Evolutionary conservation across 2,113 vertebrate genomes (phyloP), one percentile per base, ranked within the genome.

Genomic region (Ardeotis arabs): DNA sequence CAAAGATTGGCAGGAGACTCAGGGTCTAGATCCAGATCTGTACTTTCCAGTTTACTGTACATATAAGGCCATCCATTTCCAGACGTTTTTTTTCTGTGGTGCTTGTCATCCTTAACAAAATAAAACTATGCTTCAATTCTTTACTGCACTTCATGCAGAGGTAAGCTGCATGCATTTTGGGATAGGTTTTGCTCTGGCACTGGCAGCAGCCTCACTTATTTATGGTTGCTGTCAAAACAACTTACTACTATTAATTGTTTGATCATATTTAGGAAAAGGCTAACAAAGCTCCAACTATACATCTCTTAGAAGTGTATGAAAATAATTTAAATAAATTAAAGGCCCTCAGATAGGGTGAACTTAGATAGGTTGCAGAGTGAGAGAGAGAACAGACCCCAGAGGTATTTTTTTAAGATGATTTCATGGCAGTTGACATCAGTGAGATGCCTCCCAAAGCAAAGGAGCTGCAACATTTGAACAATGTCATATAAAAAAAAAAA

Each of bases 1-100:
- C 83, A 96, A 90, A 92, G 60, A 78, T 10, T 94, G 64, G 90
- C 83, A 92, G 66, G 33, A 84, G 75, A 84, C 29, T 78, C 49
- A 72, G 25, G 12, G 12, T 86, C 76, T 92, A 56, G 83, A 84
- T 93, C 39, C 80, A 95, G 70, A 53, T 68, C 49, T 89, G 23
- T 93, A 47, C 24, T 39, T 89, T 84, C 28, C 29, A 66, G 33
- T 89, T 90, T 68, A 70, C 25, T 52, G 56, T 24, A 64, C 0
- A 0, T 69, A 44, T 7, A 86, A n/a, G 37, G 19, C n/a, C 58
- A 69, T 66, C 53, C 21, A 13, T 62, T 93, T 85, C 63, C 62
- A 90, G 64, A 90, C 70, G 27, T n/a, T 80, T 87, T 79, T 82
- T 52, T 83, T n/a, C 44, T 18, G 35, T 70, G 52, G 15, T 92